These are phyloP conservation scores for Cryptoblepharus egeriae DNA, from an alignment of 2,797 vertebrate genomes.

Conservation along the genomic window DNA sequence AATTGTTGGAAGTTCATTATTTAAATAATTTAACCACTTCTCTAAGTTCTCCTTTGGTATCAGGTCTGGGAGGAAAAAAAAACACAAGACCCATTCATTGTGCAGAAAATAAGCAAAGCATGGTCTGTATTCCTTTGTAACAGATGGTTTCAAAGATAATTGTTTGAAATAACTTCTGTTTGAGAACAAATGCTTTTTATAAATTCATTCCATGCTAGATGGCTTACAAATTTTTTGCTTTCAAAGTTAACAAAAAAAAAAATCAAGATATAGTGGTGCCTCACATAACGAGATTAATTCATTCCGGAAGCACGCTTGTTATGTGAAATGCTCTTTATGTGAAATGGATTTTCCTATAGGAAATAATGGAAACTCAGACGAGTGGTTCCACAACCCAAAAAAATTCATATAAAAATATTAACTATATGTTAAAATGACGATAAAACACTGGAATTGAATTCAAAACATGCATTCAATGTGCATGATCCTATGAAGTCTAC, in stretches of 20 bases:
- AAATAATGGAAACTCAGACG: too few species aligned
- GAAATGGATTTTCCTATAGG: too few species aligned
- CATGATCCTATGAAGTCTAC: too few species aligned
- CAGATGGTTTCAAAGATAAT: background rate
- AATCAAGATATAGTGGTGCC: too few species aligned
- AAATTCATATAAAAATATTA: too few species aligned
- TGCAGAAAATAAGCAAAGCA: background rate
- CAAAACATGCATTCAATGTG: too few species aligned
- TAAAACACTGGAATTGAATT: too few species aligned
- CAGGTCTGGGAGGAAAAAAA: constrained; percentile 80
- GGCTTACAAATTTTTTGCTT: background rate
- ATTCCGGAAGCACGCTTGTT: too few species aligned
- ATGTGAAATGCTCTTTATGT: too few species aligned
- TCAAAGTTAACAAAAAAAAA: background rate
- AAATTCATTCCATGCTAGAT: background rate
- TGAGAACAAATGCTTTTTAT: background rate
- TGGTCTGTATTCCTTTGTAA: background rate
- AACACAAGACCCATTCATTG: background rate
- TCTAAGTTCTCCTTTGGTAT: constrained; percentile 89
- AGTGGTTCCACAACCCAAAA: too few species aligned
- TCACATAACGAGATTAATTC: too few species aligned
- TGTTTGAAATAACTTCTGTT: background rate
- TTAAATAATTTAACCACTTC: constrained; percentile 87
- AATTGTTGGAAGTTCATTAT: constrained; percentile 87
- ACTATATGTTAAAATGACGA: background rate